Base-by-base conservation (phyloP, 2,797 vertebrate species). In the Myotis myotis region DNA sequence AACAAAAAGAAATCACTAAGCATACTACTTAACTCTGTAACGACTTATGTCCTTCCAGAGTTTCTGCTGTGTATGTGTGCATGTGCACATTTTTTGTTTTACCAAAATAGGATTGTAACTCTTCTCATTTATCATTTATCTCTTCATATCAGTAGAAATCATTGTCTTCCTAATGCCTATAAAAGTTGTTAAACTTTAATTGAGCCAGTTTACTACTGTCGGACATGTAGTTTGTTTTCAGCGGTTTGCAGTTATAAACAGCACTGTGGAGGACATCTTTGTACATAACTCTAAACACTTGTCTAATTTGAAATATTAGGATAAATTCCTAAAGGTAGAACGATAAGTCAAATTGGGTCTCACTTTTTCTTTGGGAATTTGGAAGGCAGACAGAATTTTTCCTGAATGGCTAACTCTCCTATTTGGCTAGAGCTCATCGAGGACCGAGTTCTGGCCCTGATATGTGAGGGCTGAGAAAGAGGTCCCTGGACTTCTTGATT, bases 171-270 rank as follows among this genome's bases (percentile, higher is more conserved):
- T 80, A 92, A 82, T 92, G 28, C 70, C 36, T 36, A 0, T 88
- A 78, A 82, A 91, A 68, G n/a, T 76, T n/a, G 36, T 16, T 87
- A 36, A 87, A 85, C 44, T 88, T 95, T n/a, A 76, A 33, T 83
- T 81, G 76, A 88, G 47, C 20, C 64, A 89, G 4, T 91, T 91
- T 20, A 53, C n/a, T 89, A n/a, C 36, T 78, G 3, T 80, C n/a
- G 15, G 53, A 41, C 22, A 28, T 12, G 22, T 74, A 33, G n/a
- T 22, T 76, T 75, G 49, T 80, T 83, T 89, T 91, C 76, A 28
- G 0, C 36, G n/a, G 93, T 91, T 91, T 79, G 8, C 62, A 85
- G 33, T 89, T 71, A 51, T 8, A 75, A 36, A 11, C 55, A 83
- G 51, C 20, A 49, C 44, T 89, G 75, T 49, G 25, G 16, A 44